Evolutionary conservation across 35 echinoderm and acorn worm genomes (phyloP).

Genomic region (Holothuria glaberrima): DNA sequence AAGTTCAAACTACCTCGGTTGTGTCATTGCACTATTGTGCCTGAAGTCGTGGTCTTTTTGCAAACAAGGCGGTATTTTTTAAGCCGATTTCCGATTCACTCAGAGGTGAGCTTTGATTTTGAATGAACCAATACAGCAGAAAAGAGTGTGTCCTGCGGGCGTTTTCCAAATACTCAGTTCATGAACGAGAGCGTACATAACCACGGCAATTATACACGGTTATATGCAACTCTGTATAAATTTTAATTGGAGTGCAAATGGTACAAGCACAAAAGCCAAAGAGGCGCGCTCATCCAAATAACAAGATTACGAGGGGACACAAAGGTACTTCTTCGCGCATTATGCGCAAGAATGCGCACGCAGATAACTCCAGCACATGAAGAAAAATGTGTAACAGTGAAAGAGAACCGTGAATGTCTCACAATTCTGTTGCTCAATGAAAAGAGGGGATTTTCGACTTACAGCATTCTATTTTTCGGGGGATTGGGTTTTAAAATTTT

Average conservation of each 20-base stretch:
- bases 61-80: slow-evolving; percentile 50
- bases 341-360: slow-evolving; percentile 38
- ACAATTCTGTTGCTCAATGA: not conserved
- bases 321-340: slow-evolving; percentile 33
- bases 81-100: slow-evolving; percentile 51
- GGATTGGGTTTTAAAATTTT: not conserved
- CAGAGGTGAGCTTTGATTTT: slow-evolving; percentile 39
- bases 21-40: slow-evolving; percentile 38
- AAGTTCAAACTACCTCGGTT: slow-evolving; percentile 10
- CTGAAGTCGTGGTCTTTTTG: not conserved
- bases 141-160: slow-evolving; percentile 5
- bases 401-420: too few relatives aligned
- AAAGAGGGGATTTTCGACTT: not conserved
- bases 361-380: not conserved
- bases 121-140: slow-evolving; percentile 28
- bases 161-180: slow-evolving; percentile 26
- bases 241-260: slow-evolving; percentile 41
- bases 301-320: slow-evolving; percentile 26
- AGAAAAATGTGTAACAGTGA: slow-evolving; percentile 38
- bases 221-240: slow-evolving; percentile 13
- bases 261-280: slow-evolving; percentile 14
- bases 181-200: slow-evolving; percentile 28
- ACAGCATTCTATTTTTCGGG: not conserved
- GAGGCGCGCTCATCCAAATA: slow-evolving; percentile 22
- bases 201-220: slow-evolving; percentile 45